phyloP scores from a whole-genome alignment of 1,140 invertebrate genomes.

The Meloidogyne chitwoodi region DNA sequence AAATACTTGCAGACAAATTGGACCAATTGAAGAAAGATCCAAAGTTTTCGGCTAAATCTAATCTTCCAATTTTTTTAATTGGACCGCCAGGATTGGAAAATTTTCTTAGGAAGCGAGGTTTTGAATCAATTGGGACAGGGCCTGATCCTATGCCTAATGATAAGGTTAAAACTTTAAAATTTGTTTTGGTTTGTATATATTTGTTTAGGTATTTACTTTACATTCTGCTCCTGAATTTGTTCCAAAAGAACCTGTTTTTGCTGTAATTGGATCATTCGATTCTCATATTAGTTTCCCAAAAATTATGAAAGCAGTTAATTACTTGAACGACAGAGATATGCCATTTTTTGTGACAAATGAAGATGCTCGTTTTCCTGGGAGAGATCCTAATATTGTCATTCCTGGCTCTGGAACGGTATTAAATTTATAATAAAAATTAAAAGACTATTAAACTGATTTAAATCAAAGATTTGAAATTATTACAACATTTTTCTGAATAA shows the following conservation, averaged over 20 bases:
- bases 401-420: slow-evolving; percentile 44
- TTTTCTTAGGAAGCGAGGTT: slow-evolving; percentile 72
- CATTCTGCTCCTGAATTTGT: background rate
- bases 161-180: background rate
- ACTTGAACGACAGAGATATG: slow-evolving; percentile 72
- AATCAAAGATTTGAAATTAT: too few species aligned
- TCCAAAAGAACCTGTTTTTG: slow-evolving; percentile 62
- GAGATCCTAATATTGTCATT: slow-evolving; percentile 53
- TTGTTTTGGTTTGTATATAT: background rate
- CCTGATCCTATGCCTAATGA: slow-evolving; percentile 39
- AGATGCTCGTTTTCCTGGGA: slow-evolving; percentile 74
- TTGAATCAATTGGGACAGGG: slow-evolving; percentile 72
- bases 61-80: slow-evolving; percentile 80
- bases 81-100: slow-evolving; percentile 74
- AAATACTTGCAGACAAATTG: slow-evolving; percentile 76
- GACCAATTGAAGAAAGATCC: slow-evolving; percentile 66
- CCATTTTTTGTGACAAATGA: slow-evolving; percentile 87
- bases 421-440: too few species aligned
- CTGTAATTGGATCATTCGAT: slow-evolving; percentile 91
- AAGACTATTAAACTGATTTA: too few species aligned
- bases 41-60: slow-evolving; percentile 36
- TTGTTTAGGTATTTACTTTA: background rate
- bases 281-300: slow-evolving; percentile 83
- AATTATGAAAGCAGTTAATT: slow-evolving; percentile 80
- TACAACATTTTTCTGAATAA: too few species aligned